These are phyloP conservation scores for Rhinogobio ventralis DNA, from an alignment of 2,797 vertebrate genomes.

Conservation along the genomic window DNA sequence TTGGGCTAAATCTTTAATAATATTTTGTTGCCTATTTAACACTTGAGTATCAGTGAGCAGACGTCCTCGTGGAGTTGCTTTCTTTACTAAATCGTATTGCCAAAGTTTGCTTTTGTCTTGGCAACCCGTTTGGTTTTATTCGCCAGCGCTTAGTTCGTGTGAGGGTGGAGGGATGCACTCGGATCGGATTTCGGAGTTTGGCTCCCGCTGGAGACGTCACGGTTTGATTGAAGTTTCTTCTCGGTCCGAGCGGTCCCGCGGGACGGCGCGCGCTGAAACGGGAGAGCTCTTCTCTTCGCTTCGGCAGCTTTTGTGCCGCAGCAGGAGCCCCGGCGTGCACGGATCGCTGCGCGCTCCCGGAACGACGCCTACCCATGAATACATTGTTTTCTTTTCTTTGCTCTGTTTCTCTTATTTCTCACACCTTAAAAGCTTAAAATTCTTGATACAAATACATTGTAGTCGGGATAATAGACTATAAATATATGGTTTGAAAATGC, in stretches of 20 bases:
- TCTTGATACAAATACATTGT: not conserved
- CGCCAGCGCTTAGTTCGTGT: conserved; percentile 67
- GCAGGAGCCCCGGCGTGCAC: conserved; percentile 73
- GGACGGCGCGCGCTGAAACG: conserved; percentile 79
- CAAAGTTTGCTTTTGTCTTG: conserved; percentile 41
- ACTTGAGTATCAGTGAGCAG: not conserved
- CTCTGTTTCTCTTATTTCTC: not conserved
- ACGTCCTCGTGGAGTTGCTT: not conserved
- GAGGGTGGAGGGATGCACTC: conserved; percentile 72
- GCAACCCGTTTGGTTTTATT: conserved; percentile 23
- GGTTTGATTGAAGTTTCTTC: conserved; percentile 83
- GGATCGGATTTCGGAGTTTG: conserved; percentile 80
- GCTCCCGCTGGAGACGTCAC: conserved; percentile 83
- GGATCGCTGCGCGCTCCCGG: conserved; percentile 49
- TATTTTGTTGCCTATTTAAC: not conserved
- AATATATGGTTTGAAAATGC: not conserved
- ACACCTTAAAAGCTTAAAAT: not conserved
- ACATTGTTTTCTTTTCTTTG: conserved; percentile 50
- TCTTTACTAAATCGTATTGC: conserved; percentile 15
- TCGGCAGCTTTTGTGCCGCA: conserved; percentile 77
- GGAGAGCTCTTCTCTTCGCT: conserved; percentile 74
- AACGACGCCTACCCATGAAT: conserved; percentile 63
- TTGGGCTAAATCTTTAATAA: not conserved
- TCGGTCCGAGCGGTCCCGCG: conserved; percentile 75
- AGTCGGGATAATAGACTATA: not conserved